A percentile compares a stretch with the other conserved stretches of the same genome.
phyloP scores from a whole-genome alignment of 2,797 vertebrate species.

The Pyrrhura leucotis region DNA sequence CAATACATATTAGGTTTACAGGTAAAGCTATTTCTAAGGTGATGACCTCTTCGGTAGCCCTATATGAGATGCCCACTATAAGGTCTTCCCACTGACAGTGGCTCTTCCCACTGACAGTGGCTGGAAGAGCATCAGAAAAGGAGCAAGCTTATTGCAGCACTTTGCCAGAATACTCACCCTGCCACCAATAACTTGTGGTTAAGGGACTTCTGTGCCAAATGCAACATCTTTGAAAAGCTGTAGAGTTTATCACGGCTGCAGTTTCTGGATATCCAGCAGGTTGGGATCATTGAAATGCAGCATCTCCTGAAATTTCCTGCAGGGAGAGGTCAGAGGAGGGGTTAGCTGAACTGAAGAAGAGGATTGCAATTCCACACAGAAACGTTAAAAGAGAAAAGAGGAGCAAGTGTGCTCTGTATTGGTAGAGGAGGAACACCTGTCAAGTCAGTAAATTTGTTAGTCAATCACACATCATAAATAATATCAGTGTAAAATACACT shows the following conservation, averaged over 20 bases:
- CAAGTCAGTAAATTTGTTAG: background rate
- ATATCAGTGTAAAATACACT: background rate
- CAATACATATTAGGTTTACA: background rate
- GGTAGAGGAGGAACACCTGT: background rate
- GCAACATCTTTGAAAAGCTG: background rate
- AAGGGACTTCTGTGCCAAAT: background rate
- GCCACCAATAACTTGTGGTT: background rate
- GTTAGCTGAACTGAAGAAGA: background rate
- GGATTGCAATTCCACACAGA: background rate
- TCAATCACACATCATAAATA: background rate
- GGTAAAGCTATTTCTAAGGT: background rate
- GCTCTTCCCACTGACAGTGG: background rate
- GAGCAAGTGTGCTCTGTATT: background rate
- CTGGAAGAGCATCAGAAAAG: background rate
- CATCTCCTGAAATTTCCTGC: background rate
- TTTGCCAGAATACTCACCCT: background rate
- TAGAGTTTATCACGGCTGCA: background rate
- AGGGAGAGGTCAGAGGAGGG: conserved; percentile 9
- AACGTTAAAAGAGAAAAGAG: background rate
- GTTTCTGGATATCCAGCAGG: background rate
- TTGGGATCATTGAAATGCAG: background rate
- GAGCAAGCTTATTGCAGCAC: background rate
- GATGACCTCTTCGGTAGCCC: background rate
- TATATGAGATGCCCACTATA: background rate
- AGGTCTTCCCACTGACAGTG: background rate